Conservation (phyloP, 1,140 invertebrate species). For the Heliconius hewitsoni region DNA sequence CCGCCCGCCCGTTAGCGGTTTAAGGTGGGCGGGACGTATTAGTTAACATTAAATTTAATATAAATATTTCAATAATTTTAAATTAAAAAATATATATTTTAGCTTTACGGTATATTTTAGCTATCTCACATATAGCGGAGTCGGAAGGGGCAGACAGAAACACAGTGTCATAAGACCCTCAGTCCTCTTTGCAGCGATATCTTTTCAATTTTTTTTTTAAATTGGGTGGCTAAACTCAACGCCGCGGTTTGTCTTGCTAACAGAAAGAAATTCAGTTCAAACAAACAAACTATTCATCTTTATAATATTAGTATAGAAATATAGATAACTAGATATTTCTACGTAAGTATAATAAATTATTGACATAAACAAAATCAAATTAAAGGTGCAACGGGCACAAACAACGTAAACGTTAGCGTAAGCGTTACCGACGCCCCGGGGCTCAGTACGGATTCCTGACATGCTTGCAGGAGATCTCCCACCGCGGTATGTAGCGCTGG, state of each 20-base stretch:
- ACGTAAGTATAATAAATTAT: no score
- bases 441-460: slow-evolving; percentile 54
- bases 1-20: slow-evolving; percentile 56
- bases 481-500: slow-evolving; percentile 59
- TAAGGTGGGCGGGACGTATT: slow-evolving; percentile 9
- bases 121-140: neutral
- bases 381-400: neutral
- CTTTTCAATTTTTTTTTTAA: neutral
- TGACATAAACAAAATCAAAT: neutral
- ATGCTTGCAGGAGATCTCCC: slow-evolving; percentile 49
- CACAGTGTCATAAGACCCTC: neutral
- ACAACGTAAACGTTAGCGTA: slow-evolving; percentile 32
- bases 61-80: no score
- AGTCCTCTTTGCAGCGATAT: neutral
- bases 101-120: neutral
- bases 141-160: neutral
- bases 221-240: neutral
- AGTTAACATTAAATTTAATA: neutral
- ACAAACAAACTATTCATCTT: neutral
- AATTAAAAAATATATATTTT: neutral
- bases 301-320: neutral
- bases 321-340: neutral
- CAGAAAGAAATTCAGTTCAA: neutral
- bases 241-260: neutral
- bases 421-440: slow-evolving; percentile 54